Evolutionary conservation across 2,797 vertebrate genomes (phyloP).

Genomic region (Gobionotothen gibberifrons): DNA sequence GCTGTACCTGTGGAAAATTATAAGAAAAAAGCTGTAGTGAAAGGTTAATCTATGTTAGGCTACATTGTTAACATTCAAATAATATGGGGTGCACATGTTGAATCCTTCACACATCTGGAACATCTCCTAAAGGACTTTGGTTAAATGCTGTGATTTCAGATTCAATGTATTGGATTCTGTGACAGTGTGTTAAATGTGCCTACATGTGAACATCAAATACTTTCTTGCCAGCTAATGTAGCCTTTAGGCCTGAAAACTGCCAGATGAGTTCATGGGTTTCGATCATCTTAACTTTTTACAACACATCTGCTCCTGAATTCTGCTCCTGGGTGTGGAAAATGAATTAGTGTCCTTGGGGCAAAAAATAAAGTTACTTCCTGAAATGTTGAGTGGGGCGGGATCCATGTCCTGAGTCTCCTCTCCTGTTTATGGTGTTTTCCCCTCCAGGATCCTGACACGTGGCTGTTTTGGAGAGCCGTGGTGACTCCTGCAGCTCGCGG

Average conservation of each 20-base stretch:
- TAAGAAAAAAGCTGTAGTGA: not conserved
- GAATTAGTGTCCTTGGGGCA: not conserved
- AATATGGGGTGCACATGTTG: not conserved
- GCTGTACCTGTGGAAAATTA: not conserved
- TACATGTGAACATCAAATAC: not conserved
- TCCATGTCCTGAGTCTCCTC: slow-evolving; percentile 32
- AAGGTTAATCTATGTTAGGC: not conserved
- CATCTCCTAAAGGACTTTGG: not conserved
- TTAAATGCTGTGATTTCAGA: not conserved
- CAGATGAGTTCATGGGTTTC: not conserved
- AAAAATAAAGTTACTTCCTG: slow-evolving; percentile 58
- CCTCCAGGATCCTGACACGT: slow-evolving; percentile 75
- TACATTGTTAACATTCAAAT: not conserved
- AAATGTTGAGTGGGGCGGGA: slow-evolving; percentile 53
- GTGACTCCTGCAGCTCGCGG: slow-evolving; percentile 15
- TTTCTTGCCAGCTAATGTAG: not conserved
- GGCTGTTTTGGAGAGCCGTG: slow-evolving; percentile 69
- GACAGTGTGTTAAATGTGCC: not conserved
- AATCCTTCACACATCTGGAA: not conserved
- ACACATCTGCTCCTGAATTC: not conserved
- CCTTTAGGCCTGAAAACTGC: not conserved
- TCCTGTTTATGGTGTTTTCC: slow-evolving; percentile 11
- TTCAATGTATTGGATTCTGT: not conserved
- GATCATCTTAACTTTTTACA: not conserved
- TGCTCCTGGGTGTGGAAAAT: not conserved